Evolutionary conservation across 53 echinoderm and acorn worm species (phyloP), one percentile per base, ranked within the genome.

Genomic region (Temnopleurus reevesii): DNA sequence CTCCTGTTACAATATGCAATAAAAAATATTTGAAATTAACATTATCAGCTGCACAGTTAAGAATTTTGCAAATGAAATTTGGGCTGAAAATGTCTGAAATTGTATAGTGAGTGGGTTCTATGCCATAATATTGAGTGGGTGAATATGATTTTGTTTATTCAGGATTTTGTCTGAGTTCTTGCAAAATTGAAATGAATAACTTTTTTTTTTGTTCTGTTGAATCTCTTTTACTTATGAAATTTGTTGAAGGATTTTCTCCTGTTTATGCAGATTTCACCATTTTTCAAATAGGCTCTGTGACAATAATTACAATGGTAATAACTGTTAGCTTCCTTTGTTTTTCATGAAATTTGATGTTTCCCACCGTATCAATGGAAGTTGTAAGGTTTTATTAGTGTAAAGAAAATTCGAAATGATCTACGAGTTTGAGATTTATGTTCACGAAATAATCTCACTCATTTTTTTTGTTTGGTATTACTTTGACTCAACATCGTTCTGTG

Each of bases 21-120:
- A 49, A 79, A 79, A 79, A 24, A 79, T 51, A 47, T 79, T 24
- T 79, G 79, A 79, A 47, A 13, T 46, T 79, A 2, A 71, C 71
- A 38, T 31, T 49, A 49, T 28, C 28, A 79, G 79, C 79, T 47
- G 79, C 79, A 47, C 30, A 41, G 17, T 15, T 79, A 49, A 13
- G 13, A 15, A 47, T 49, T 46, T 47, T 76, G 76, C 15, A 71
- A 41, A 79, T 79, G 79, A 46, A 79, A 79, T 79, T 79, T 15
- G 29, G 79, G 79, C 79, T 79, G 79, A 79, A 79, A 79, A 13
- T 79, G 47, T 79, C 79, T 79, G 79, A 79, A 79, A 79, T 79
- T 28, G 27, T 46, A 28, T 47, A 49, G 49, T 8, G 17, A 17
- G 46, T 12, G 0, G 46, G 79, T 17, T 28, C 19, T 47, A 46